These are phyloP conservation scores for Thera obeliscata DNA, from an alignment of 2,888 invertebrate species.

Conservation along the genomic window DNA sequence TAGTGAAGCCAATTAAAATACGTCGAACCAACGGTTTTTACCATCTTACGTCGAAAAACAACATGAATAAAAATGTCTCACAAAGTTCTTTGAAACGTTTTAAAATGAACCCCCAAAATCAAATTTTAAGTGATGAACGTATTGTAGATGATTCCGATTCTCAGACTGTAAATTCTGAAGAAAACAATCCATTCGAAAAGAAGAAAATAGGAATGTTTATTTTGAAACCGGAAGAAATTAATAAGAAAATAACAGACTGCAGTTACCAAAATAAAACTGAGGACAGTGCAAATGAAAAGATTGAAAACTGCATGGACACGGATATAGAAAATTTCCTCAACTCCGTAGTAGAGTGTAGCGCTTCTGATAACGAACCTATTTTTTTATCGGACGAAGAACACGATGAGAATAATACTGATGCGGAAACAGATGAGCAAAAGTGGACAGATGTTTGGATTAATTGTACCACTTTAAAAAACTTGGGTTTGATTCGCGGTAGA, in stretches of 20 bases:
- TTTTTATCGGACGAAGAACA: slow-evolving; percentile 54
- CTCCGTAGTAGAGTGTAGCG: slow-evolving; percentile 39
- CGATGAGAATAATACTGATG: slow-evolving; percentile 29
- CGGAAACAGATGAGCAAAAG: slow-evolving; percentile 15
- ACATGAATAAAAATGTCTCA: slow-evolving; percentile 35
- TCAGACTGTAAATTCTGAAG: background rate
- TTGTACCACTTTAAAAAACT: slow-evolving; percentile 56
- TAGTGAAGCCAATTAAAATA: slow-evolving; percentile 72
- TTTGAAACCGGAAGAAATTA: slow-evolving; percentile 78
- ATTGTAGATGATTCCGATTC: slow-evolving; percentile 10
- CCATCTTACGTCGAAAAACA: slow-evolving; percentile 55
- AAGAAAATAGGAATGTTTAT: slow-evolving; percentile 62
- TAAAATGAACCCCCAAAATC: slow-evolving; percentile 1
- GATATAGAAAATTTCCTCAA: slow-evolving; percentile 63
- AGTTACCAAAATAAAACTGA: background rate
- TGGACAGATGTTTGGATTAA: slow-evolving; percentile 61
- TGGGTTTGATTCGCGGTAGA: slow-evolving; percentile 66
- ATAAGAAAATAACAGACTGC: slow-evolving; percentile 52
- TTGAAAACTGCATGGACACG: slow-evolving; percentile 34
- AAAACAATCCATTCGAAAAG: slow-evolving; percentile 15
- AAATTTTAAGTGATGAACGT: slow-evolving; percentile 3
- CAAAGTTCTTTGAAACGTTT: slow-evolving; percentile 10
- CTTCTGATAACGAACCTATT: slow-evolving; percentile 45
- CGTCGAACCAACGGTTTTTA: slow-evolving; percentile 66
- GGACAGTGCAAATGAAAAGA: slow-evolving; percentile 5